These are phyloP conservation scores for Albula goreensis DNA, from an alignment of 2,113 vertebrate genomes.

Conservation along the genomic window DNA sequence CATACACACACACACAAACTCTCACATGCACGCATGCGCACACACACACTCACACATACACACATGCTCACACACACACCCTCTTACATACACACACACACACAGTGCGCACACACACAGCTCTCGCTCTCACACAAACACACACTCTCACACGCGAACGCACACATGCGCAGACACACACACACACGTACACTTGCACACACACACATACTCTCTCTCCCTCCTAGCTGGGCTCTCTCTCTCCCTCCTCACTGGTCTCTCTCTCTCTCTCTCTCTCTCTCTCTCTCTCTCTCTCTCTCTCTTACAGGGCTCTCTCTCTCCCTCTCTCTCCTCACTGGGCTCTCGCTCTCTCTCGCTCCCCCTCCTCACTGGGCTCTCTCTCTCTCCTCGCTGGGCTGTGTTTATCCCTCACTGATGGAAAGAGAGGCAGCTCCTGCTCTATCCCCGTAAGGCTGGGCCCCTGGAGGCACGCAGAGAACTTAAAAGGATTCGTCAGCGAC, in stretches of 20 bases:
- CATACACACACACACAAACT: conserved; percentile 22
- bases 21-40: too few relatives aligned
- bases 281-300: too few relatives aligned
- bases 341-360: too few relatives aligned
- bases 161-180: background rate
- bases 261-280: too few relatives aligned
- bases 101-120: background rate
- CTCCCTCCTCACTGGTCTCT: conserved; percentile 20
- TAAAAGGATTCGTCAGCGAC: conserved; percentile 42
- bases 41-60: conserved; percentile 10
- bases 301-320: too few relatives aligned
- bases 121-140: background rate
- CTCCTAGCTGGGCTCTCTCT: conserved; percentile 33
- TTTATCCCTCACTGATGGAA: conserved; percentile 44
- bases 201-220: conserved; percentile 14
- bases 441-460: conserved; percentile 32
- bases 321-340: too few relatives aligned
- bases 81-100: too few relatives aligned
- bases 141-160: too few relatives aligned
- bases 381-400: conserved; percentile 31
- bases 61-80: conserved; percentile 29
- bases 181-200: conserved; percentile 38
- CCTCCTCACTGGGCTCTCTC: too few relatives aligned
- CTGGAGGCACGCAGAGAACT: conserved; percentile 38
- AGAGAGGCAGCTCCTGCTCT: conserved; percentile 25